Evolutionary conservation across 2,113 vertebrate genomes (phyloP).

Genomic region (Pimephales promelas): DNA sequence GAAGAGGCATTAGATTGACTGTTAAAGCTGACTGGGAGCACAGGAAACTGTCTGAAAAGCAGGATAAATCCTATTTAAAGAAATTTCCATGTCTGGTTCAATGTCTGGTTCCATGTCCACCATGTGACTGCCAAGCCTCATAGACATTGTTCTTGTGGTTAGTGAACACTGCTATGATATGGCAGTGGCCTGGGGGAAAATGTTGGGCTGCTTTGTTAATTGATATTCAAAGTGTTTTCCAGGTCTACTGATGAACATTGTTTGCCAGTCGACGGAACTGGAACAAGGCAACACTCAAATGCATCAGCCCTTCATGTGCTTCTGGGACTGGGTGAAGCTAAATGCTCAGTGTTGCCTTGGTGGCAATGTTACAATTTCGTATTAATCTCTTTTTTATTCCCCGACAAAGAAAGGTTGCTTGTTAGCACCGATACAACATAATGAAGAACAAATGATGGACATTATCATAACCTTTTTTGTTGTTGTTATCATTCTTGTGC

Average conservation of each 20-base stretch:
- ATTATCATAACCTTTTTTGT: background rate
- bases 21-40: conserved; percentile 36
- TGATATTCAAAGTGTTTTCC: conserved; percentile 6
- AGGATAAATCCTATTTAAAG: conserved; percentile 50
- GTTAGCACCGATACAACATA: background rate
- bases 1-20: conserved; percentile 50
- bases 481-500: background rate
- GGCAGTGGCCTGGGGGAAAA: background rate
- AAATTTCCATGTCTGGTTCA: conserved; percentile 29
- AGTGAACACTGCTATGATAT: conserved; percentile 25
- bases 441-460: background rate
- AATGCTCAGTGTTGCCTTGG: background rate
- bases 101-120: conserved; percentile 14
- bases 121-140: conserved; percentile 8
- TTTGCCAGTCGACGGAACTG: conserved; percentile 5
- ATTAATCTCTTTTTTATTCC: background rate
- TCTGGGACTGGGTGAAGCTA: background rate
- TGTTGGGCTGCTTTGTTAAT: background rate
- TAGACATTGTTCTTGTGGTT: conserved; percentile 37
- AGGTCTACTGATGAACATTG: background rate
- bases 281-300: background rate
- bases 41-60: conserved; percentile 23
- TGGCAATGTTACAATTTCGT: background rate
- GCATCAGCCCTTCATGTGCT: background rate
- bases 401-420: background rate